phyloP scores from a whole-genome alignment of 1,140 invertebrate genomes.

The Pseudomyrmex sp. region DNA sequence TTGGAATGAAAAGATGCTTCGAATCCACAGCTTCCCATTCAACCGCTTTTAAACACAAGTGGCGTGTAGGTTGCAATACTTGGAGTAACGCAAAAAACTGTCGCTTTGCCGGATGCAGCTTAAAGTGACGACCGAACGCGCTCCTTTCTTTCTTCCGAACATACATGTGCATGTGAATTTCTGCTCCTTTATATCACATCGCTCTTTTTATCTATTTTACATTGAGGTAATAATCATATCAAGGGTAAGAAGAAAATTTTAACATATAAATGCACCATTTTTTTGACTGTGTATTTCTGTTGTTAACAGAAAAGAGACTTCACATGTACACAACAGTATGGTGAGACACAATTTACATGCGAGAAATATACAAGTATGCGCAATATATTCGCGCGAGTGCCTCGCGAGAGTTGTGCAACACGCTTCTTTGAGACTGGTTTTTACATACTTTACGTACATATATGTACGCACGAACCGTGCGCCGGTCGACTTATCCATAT shows the following conservation, averaged over 20 bases:
- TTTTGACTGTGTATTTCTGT: not conserved
- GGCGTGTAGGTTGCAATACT: conserved; percentile 66
- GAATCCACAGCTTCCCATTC: not conserved
- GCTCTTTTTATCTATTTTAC: no score
- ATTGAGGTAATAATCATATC: no score
- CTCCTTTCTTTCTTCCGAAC: not conserved
- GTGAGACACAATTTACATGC: conserved; percentile 28
- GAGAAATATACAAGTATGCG: not conserved
- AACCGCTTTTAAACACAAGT: conserved; percentile 64
- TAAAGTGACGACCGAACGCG: conserved; percentile 64
- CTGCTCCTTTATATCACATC: conserved; percentile 41
- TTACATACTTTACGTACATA: conserved; percentile 29
- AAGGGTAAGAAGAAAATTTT: no score
- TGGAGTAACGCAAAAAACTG: conserved; percentile 71
- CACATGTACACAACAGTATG: not conserved
- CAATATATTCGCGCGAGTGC: conserved; percentile 8
- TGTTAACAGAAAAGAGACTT: conserved; percentile 14
- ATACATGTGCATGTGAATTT: conserved; percentile 5
- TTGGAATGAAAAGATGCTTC: not conserved
- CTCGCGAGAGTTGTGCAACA: conserved; percentile 12
- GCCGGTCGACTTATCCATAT: conserved; percentile 48
- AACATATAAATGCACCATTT: conserved; percentile 17
- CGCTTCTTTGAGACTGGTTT: conserved; percentile 35
- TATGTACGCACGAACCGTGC: conserved; percentile 37
- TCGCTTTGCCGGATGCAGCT: conserved; percentile 78